A percentile compares a stretch with the other conserved stretches of the same genome.
phyloP scores from a whole-genome alignment of 2,888 invertebrate species.

The Sicus ferrugineus region DNA sequence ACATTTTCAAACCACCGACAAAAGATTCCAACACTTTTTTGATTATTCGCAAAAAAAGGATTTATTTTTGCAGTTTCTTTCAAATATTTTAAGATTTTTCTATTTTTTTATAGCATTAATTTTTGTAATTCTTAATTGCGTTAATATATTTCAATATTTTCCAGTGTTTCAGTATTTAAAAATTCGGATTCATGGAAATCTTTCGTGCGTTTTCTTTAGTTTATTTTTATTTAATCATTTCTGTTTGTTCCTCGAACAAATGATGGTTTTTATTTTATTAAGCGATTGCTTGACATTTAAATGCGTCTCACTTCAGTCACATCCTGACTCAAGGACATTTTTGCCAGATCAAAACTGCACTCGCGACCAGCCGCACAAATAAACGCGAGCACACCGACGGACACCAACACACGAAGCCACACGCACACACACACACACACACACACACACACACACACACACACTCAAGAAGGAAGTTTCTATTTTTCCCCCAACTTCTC shows the following conservation, averaged over 20 bases:
- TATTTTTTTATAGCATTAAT: too few relatives aligned
- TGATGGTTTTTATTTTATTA: too few relatives aligned
- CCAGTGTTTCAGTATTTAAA: too few relatives aligned
- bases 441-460: slow-evolving; percentile 11
- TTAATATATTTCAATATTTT: not conserved
- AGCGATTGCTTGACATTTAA: slow-evolving; percentile 17
- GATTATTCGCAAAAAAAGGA: too few relatives aligned
- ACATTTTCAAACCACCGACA: not conserved
- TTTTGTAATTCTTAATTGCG: not conserved
- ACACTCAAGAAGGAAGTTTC: not conserved
- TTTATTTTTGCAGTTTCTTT: too few relatives aligned
- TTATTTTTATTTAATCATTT: too few relatives aligned
- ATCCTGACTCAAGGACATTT: slow-evolving; percentile 20
- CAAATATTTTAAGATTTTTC: too few relatives aligned
- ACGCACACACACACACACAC: slow-evolving; percentile 5
- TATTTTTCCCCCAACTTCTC: not conserved
- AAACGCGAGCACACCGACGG: not conserved
- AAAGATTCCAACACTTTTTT: not conserved
- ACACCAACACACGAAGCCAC: not conserved
- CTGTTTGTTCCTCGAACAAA: too few relatives aligned
- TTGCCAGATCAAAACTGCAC: slow-evolving; percentile 14
- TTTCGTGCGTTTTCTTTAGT: too few relatives aligned
- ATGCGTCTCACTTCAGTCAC: slow-evolving; percentile 4
- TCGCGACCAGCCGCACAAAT: too few relatives aligned
- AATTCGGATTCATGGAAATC: too few relatives aligned